Evolutionary conservation across 2,113 vertebrate species (phyloP).

Genomic region (Colossoma macropomum): DNA sequence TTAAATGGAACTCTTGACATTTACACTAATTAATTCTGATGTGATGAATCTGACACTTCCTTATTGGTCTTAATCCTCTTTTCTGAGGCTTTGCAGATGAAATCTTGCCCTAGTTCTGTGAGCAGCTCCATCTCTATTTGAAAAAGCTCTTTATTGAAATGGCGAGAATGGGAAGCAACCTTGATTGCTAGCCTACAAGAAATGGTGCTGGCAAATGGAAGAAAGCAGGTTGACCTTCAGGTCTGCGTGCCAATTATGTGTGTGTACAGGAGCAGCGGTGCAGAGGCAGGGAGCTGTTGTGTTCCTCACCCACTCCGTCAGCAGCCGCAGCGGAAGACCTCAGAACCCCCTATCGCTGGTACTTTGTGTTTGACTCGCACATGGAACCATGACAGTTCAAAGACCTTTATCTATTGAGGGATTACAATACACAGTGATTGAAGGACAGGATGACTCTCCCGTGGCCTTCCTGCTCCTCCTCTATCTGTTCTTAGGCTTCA

Average conservation of each 20-base stretch:
- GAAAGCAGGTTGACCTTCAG: not conserved
- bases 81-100: not conserved
- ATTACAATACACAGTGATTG: slow-evolving; percentile 22
- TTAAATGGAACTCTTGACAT: not conserved
- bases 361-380: slow-evolving; percentile 6
- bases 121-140: not conserved
- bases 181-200: slow-evolving; percentile 31
- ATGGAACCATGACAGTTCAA: slow-evolving; percentile 4
- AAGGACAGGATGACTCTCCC: slow-evolving; percentile 34
- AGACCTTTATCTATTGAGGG: slow-evolving; percentile 5
- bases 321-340: slow-evolving; percentile 14
- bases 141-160: slow-evolving; percentile 8
- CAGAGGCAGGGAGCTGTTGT: slow-evolving; percentile 22
- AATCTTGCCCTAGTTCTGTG: not conserved
- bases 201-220: slow-evolving; percentile 7
- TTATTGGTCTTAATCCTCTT: not conserved
- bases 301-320: slow-evolving; percentile 7
- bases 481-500: not conserved
- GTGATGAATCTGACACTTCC: not conserved
- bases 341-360: slow-evolving; percentile 3
- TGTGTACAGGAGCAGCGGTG: not conserved
- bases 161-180: slow-evolving; percentile 32
- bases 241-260: slow-evolving; percentile 10
- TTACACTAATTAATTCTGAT: not conserved
- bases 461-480: not conserved